Evolutionary conservation across 2,888 invertebrate genomes (phyloP).

Genomic region (Plagiodera versicolora): DNA sequence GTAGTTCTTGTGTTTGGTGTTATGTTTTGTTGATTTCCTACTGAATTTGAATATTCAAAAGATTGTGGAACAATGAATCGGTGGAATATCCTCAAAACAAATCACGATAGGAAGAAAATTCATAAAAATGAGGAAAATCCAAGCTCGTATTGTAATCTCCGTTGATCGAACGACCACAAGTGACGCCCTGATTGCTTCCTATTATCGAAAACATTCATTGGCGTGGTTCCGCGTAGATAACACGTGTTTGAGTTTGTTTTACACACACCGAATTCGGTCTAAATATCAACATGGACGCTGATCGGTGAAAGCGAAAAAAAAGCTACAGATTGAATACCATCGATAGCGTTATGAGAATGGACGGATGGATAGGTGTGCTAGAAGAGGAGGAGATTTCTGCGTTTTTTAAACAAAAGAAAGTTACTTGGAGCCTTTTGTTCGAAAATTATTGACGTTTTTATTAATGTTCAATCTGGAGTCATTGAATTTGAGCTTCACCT

Average conservation of each 20-base stretch:
- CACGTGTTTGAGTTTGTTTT: background rate
- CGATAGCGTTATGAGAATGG: slow-evolving; percentile 9
- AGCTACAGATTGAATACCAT: slow-evolving; percentile 8
- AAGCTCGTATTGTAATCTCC: too few species aligned
- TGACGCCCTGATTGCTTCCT: background rate
- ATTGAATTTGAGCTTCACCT: slow-evolving; percentile 9
- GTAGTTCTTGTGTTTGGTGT: too few species aligned
- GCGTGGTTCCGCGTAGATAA: background rate
- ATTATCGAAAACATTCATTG: background rate
- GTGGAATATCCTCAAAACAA: too few species aligned
- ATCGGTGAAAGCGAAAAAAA: slow-evolving; percentile 12
- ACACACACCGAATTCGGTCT: background rate
- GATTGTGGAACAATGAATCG: too few species aligned
- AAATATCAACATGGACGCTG: background rate
- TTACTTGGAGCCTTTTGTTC: slow-evolving; percentile 7
- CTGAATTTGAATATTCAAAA: too few species aligned
- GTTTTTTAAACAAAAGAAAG: slow-evolving; percentile 15
- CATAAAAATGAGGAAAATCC: too few species aligned
- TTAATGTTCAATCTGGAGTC: slow-evolving; percentile 9
- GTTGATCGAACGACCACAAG: background rate
- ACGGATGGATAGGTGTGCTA: slow-evolving; percentile 16
- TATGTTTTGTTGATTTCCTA: too few species aligned
- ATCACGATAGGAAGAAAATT: too few species aligned
- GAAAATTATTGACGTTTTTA: slow-evolving; percentile 13
- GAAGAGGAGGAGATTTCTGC: slow-evolving; percentile 11